A percentile compares a stretch with the other conserved stretches of the same genome.
These are phyloP conservation scores for Nycticryphes semicollaris DNA, from an alignment of 2,113 vertebrate genomes.

Conservation along the genomic window DNA sequence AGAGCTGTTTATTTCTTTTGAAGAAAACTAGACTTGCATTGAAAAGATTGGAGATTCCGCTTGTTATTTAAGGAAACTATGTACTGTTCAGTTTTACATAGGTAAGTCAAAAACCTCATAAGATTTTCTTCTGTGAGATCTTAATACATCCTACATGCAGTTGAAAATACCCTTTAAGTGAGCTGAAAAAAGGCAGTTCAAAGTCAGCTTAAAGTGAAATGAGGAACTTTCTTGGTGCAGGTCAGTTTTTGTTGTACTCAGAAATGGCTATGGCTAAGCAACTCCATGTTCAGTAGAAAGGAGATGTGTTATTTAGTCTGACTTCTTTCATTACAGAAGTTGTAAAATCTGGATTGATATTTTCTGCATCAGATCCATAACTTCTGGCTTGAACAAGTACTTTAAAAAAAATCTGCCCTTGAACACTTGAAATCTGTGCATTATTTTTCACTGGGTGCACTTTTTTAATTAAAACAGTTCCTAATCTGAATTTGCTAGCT, in stretches of 20 bases:
- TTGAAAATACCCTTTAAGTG: neutral
- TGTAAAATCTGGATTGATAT: neutral
- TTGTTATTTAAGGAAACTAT: neutral
- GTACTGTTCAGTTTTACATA: neutral
- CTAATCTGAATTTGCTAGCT: neutral
- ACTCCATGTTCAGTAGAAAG: neutral
- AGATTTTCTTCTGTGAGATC: neutral
- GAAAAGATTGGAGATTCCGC: neutral
- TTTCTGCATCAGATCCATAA: neutral
- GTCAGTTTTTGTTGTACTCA: neutral
- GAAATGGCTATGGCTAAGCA: neutral
- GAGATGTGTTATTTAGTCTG: neutral
- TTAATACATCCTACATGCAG: rapidly evolving
- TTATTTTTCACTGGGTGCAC: neutral
- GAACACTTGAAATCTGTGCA: neutral
- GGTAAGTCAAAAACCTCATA: neutral
- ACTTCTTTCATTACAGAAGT: neutral
- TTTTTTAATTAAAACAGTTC: neutral
- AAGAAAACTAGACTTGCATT: neutral
- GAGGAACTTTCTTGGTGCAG: conserved; percentile 11
- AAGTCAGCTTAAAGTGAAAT: neutral
- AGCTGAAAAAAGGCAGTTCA: neutral
- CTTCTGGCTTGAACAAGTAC: neutral
- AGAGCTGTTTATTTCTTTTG: neutral
- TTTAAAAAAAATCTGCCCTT: neutral